phyloP scores from a whole-genome alignment of 35 echinoderm and acorn worm genomes.

The Diadema setosum region DNA sequence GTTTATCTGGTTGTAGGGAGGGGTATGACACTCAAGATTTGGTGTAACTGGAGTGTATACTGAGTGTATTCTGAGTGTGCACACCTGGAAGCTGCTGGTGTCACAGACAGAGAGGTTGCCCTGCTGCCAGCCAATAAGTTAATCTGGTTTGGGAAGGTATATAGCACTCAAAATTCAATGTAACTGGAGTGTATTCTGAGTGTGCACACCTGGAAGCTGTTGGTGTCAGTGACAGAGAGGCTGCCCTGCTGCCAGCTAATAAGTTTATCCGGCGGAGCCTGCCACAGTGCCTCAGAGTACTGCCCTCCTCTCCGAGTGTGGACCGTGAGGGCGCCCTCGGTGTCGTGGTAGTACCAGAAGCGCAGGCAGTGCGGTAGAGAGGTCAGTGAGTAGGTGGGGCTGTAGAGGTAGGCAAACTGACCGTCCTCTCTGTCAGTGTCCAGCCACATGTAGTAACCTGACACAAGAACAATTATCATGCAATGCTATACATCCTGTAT shows the following conservation, averaged over 20 bases:
- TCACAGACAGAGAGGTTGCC: too few relatives aligned
- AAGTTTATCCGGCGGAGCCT: not conserved
- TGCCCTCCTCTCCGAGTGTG: not conserved
- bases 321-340: not conserved
- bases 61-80: too few relatives aligned
- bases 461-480: not conserved
- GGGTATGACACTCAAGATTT: too few relatives aligned
- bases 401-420: not conserved
- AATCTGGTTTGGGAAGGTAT: too few relatives aligned
- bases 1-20: too few relatives aligned
- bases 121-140: too few relatives aligned
- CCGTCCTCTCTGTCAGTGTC: not conserved
- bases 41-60: not conserved
- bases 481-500: too few relatives aligned
- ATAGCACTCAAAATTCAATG: too few relatives aligned
- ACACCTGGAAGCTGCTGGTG: too few relatives aligned
- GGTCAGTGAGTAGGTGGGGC: not conserved
- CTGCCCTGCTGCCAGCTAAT: not conserved
- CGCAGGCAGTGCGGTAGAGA: not conserved
- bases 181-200: not conserved
- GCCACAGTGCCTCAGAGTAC: not conserved
- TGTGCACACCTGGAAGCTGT: not conserved
- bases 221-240: not conserved
- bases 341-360: not conserved
- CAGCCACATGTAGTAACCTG: not conserved